A percentile compares a stretch with the other conserved stretches of the same genome.
Conservation (phyloP, 2,888 invertebrate genomes). For the Drosophila mimica region DNA sequence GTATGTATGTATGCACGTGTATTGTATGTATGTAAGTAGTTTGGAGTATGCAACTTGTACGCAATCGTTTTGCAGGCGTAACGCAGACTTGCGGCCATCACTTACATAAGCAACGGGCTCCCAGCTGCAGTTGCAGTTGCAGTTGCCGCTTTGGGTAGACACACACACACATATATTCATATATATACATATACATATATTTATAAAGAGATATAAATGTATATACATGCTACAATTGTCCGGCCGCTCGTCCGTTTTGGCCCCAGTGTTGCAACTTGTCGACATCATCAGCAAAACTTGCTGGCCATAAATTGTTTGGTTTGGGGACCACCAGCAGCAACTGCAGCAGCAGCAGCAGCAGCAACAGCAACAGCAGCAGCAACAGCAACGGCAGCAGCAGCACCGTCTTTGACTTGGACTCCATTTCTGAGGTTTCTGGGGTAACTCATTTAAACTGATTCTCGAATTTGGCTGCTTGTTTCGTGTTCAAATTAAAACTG, state of each 20-base stretch:
- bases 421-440: slow-evolving; percentile 8
- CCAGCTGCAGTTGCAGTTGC: slow-evolving; percentile 63
- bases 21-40: neutral
- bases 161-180: neutral
- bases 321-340: slow-evolving; percentile 25
- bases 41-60: slow-evolving; percentile 20
- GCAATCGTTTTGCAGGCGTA: slow-evolving; percentile 48
- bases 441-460: slow-evolving; percentile 25
- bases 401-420: slow-evolving; percentile 5
- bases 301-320: slow-evolving; percentile 51
- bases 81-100: slow-evolving; percentile 36
- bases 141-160: slow-evolving; percentile 36
- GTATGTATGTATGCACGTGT: neutral
- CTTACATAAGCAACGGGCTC: slow-evolving; percentile 72
- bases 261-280: slow-evolving; percentile 69
- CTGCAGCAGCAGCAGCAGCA: neutral
- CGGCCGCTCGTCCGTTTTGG: slow-evolving; percentile 25
- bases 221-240: slow-evolving; percentile 38
- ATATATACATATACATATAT: neutral
- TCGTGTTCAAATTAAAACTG: slow-evolving; percentile 7
- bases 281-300: slow-evolving; percentile 41
- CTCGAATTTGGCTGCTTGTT: slow-evolving; percentile 11
- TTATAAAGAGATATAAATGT: neutral
- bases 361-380: neutral
- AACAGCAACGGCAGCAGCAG: slow-evolving; percentile 4